A percentile compares a stretch with the other conserved stretches of the same genome.
These are phyloP conservation scores for Pyrocoelia pectoralis DNA, from an alignment of 2,888 invertebrate species.

Conservation along the genomic window DNA sequence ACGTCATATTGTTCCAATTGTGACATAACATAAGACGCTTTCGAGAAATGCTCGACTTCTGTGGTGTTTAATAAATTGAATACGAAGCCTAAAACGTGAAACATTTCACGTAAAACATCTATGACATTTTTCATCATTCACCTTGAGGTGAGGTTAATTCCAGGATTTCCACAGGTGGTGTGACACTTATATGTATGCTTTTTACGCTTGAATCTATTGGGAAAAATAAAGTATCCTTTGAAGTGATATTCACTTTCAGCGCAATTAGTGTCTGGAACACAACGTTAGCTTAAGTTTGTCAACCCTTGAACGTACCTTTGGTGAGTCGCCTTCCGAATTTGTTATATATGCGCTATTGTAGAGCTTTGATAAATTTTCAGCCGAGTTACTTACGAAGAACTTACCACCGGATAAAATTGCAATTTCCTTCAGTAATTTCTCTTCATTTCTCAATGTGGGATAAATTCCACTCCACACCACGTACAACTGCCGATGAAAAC, in stretches of 20 bases:
- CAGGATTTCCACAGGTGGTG: constrained; percentile 38
- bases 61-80: constrained; percentile 63
- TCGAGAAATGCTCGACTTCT: constrained; percentile 61
- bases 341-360: constrained; percentile 21
- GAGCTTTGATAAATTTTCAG: constrained; percentile 37
- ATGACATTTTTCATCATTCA: constrained; percentile 28
- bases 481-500: constrained; percentile 56
- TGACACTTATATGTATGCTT: constrained; percentile 48
- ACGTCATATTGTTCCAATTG: constrained; percentile 45
- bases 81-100: constrained; percentile 58
- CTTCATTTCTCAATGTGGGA: constrained; percentile 57
- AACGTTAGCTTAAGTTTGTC: background rate
- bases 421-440: constrained; percentile 60
- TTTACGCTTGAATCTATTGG: constrained; percentile 57
- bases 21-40: constrained; percentile 47
- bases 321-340: background rate
- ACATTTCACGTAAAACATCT: constrained; percentile 1
- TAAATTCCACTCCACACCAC: constrained; percentile 61
- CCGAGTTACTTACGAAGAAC: constrained; percentile 55
- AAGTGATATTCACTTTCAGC: constrained; percentile 35
- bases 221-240: constrained; percentile 54
- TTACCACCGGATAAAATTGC: constrained; percentile 60
- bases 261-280: constrained; percentile 39
- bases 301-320: background rate
- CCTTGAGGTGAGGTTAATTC: constrained; percentile 47